Conservation (phyloP, 1,140 invertebrate species). For the Drosophila nebulosa region DNA sequence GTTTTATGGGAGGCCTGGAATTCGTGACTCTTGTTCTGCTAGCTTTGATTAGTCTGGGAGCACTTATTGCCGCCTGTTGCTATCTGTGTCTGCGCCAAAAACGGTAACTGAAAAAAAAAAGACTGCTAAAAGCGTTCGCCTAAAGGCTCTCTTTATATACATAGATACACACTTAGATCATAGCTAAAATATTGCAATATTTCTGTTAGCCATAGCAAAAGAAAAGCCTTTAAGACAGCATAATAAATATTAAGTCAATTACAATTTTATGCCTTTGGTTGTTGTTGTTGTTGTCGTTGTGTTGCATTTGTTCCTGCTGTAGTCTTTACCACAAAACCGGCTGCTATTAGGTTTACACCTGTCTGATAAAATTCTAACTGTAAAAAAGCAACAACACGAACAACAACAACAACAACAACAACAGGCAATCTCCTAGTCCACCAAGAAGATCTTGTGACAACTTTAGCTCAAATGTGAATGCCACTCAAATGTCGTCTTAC, state of each 20-base stretch:
- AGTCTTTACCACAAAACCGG: slow-evolving; percentile 29
- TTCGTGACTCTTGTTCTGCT: slow-evolving; percentile 89
- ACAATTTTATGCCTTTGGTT: slow-evolving; percentile 38
- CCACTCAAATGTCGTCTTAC: slow-evolving; percentile 18
- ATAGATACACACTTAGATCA: not conserved
- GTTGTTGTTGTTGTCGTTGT: slow-evolving; percentile 30
- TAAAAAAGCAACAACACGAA: slow-evolving; percentile 34
- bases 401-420: slow-evolving; percentile 31
- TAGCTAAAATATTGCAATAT: slow-evolving; percentile 29
- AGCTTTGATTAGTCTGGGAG: slow-evolving; percentile 89
- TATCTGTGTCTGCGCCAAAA: slow-evolving; percentile 87
- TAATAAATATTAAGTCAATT: slow-evolving; percentile 64
- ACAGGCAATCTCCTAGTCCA: slow-evolving; percentile 37
- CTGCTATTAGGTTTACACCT: slow-evolving; percentile 41
- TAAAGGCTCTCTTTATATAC: slow-evolving; percentile 25
- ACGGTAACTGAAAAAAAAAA: slow-evolving; percentile 81
- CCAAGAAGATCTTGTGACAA: slow-evolving; percentile 40
- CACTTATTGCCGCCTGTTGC: slow-evolving; percentile 88
- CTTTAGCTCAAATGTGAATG: slow-evolving; percentile 43
- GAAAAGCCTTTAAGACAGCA: slow-evolving; percentile 34
- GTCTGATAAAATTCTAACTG: slow-evolving; percentile 66
- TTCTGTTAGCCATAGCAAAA: slow-evolving; percentile 40
- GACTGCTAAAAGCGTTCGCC: slow-evolving; percentile 24
- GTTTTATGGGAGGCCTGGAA: slow-evolving; percentile 86
- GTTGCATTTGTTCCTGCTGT: too few relatives aligned